Evolutionary conservation across 2,797 vertebrate genomes (phyloP).

Genomic region (Steatocranus sp.): DNA sequence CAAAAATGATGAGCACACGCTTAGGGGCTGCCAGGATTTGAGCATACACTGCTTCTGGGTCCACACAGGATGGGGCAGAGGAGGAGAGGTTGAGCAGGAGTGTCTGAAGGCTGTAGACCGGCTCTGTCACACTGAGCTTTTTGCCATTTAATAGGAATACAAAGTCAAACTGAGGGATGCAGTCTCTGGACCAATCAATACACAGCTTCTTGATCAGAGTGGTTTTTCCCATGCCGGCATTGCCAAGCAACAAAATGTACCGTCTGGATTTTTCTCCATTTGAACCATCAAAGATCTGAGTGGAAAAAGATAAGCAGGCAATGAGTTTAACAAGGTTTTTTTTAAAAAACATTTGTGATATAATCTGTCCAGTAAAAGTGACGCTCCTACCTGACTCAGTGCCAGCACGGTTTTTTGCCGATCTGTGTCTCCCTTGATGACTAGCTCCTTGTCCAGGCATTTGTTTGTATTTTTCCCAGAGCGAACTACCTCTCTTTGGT

Average conservation of each 20-base stretch:
- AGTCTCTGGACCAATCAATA: slow-evolving; percentile 82
- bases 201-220: slow-evolving; percentile 80
- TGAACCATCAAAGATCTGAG: slow-evolving; percentile 55
- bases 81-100: slow-evolving; percentile 77
- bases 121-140: slow-evolving; percentile 60
- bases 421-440: slow-evolving; percentile 73
- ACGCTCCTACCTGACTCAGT: slow-evolving; percentile 61
- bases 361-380: not conserved
- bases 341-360: too few species aligned
- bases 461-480: slow-evolving; percentile 74
- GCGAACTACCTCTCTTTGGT: slow-evolving; percentile 68
- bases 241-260: slow-evolving; percentile 80
- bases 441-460: slow-evolving; percentile 79
- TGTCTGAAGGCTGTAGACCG: slow-evolving; percentile 71
- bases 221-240: slow-evolving; percentile 87
- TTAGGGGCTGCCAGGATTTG: slow-evolving; percentile 75
- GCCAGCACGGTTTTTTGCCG: slow-evolving; percentile 58
- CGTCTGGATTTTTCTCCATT: slow-evolving; percentile 63
- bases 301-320: not conserved
- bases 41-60: slow-evolving; percentile 67
- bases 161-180: slow-evolving; percentile 84
- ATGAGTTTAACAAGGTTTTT: not conserved
- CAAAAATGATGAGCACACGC: slow-evolving; percentile 85
- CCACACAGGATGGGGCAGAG: slow-evolving; percentile 22
- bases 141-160: slow-evolving; percentile 82